Base-by-base conservation (phyloP, 2,113 vertebrate species). In the Gobiocypris rarus region DNA sequence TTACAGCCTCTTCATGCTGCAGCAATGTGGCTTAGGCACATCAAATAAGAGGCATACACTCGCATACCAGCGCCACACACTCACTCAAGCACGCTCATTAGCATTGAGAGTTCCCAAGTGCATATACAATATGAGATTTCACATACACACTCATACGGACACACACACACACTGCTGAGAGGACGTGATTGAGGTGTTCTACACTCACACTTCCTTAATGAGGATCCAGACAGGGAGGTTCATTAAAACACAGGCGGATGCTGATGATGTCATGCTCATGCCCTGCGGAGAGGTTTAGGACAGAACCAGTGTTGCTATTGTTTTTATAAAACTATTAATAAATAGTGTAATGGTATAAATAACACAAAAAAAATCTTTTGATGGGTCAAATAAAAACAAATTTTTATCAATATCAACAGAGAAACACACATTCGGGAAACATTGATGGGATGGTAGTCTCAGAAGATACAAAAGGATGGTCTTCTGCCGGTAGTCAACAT, bases 1-100 rank as follows among this genome's bases (percentile, higher is more conserved):
- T 83, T 85, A 86, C 50, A 85, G 75, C 73, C 77, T 63, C 75
- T 85, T 85, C 85, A 76, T 28, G 26, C 69, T 79, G 65, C 43
- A 38, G 74, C 67, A 73, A 67, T 48, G 34, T 58, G 65, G 85
- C 82, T 87, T 85, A 85, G 31, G 31, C 74, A 75, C 75, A 75
- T 75, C 78, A 75, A 86, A 84, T 86, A 50, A 71, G 54, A 80
- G 34, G 19, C 14, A 43, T 61, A 54, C 15, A 52, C 31, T 59
- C 59, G 31, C 19, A 59, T 41, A 24, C 67, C 58, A 71, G 59
- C 15, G 26, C 63, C 69, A 69, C 48, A 52, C 77, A 75, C 63
- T 75, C 71, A 50, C 71, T 81, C 80, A 83, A 65, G 59, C 59
- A 24, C 2, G 1, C 79, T 82, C 79, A 70, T 82, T 70, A 82